Evolutionary conservation across 2,113 vertebrate genomes (phyloP), one percentile per base, ranked within the genome.

Genomic region (Elachura formosa): DNA sequence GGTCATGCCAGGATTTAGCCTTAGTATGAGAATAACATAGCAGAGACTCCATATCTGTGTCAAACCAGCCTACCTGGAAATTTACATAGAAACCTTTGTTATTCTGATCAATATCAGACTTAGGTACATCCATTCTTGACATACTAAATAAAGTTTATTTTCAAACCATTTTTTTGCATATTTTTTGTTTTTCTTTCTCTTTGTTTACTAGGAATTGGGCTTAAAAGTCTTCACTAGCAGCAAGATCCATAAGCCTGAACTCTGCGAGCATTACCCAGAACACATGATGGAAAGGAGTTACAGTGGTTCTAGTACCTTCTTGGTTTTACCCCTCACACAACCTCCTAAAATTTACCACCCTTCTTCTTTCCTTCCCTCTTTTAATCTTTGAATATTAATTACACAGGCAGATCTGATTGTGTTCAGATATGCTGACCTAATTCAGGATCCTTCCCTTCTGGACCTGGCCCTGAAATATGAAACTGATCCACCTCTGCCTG

Each of bases 181-280:
- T 25, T 23, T 79, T 91, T 82, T 95, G 24, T 92, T 91, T 17
- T 51, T 38, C 26, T 94, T 56, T 94, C 91, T 56, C 56, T 96
- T 94, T 96, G 36, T 73, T 96, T 97, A 68, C 61, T 79, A 98
- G 98, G 91, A 88, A 40, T 85, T 97, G 92, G 96, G 96, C 84
- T 97, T 98, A 87, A 98, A 94, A 84, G 96, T 96, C 78, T 97
- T 98, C 62, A 98, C 98, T 43, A 98, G 97, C 84, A 91, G 92
- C 89, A 96, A 97, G 87, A 96, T 98, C 91, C 92, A 56, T 52
- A 97, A 97, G 73, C 96, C 97, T 84, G 87, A 94, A 88, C 43
- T 95, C 84, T 97, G 97, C 84, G 68, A 86, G 40, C 59, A 75
- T 83, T 84, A 93, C 26, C 63, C 92, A 66, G 81, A 52, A 71